Evolutionary conservation across 1,140 invertebrate species (phyloP).

Genomic region (Pectinophora gossypiella): DNA sequence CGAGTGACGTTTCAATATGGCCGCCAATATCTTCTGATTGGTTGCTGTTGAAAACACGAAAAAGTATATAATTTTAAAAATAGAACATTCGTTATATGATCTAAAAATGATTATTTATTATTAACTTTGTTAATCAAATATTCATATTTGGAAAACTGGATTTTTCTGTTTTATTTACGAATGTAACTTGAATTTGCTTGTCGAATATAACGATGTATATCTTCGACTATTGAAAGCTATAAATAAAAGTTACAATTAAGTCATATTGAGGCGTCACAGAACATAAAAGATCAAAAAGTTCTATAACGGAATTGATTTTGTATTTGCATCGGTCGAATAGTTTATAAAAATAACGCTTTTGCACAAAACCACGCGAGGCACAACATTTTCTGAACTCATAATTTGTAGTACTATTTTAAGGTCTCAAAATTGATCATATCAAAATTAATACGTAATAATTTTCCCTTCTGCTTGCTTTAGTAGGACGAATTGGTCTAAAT

Average conservation of each 20-base stretch:
- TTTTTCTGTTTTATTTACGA: too few relatives aligned
- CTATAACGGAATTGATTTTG: slow-evolving; percentile 54
- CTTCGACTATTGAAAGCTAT: too few relatives aligned
- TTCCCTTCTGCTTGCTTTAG: slow-evolving; percentile 54
- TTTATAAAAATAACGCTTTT: slow-evolving; percentile 12
- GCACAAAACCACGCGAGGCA: slow-evolving; percentile 28
- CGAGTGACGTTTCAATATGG: not conserved
- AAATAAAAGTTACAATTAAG: not conserved
- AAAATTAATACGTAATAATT: slow-evolving; percentile 66
- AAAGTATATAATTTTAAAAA: too few relatives aligned
- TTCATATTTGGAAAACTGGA: too few relatives aligned
- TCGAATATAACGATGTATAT: too few relatives aligned
- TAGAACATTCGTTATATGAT: too few relatives aligned
- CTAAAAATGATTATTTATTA: too few relatives aligned
- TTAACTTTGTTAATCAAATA: too few relatives aligned
- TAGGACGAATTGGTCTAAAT: slow-evolving; percentile 27
- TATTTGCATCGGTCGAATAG: slow-evolving; percentile 9
- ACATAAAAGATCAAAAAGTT: slow-evolving; percentile 11
- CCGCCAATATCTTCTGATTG: too few relatives aligned
- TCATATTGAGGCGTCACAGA: not conserved
- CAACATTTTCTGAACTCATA: slow-evolving; percentile 10
- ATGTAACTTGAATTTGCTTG: too few relatives aligned
- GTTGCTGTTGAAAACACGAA: too few relatives aligned
- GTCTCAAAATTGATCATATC: slow-evolving; percentile 68
- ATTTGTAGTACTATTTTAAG: slow-evolving; percentile 21